phyloP scores from a whole-genome alignment of 2,888 invertebrate genomes.

The Fragum sueziense region DNA sequence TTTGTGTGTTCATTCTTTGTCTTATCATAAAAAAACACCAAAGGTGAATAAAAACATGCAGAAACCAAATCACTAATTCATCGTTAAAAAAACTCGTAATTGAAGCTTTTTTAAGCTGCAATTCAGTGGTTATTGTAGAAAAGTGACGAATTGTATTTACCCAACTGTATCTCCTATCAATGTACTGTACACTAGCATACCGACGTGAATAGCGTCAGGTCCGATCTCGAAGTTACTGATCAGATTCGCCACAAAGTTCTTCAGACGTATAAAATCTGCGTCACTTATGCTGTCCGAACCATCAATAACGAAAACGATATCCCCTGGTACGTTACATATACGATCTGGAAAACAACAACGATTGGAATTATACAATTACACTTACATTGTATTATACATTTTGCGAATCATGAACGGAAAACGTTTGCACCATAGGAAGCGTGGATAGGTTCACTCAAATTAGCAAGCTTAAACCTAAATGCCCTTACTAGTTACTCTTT shows the following conservation, averaged over 20 bases:
- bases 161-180: slow-evolving; percentile 65
- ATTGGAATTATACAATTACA: too few species aligned
- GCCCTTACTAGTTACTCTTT: too few species aligned
- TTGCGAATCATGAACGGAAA: too few species aligned
- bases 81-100: neutral
- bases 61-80: neutral
- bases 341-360: slow-evolving; percentile 56
- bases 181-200: slow-evolving; percentile 73
- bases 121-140: neutral
- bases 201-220: slow-evolving; percentile 69
- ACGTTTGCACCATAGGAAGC: too few species aligned
- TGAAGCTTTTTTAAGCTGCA: neutral
- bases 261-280: slow-evolving; percentile 66
- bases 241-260: slow-evolving; percentile 71
- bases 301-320: slow-evolving; percentile 74
- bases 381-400: too few species aligned
- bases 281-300: slow-evolving; percentile 72
- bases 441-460: too few species aligned
- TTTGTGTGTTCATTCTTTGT: too few species aligned
- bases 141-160: slow-evolving; percentile 38
- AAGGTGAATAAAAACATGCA: too few species aligned
- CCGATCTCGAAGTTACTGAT: slow-evolving; percentile 72
- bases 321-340: slow-evolving; percentile 71
- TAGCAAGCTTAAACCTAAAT: too few species aligned
- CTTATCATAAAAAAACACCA: too few species aligned